These are phyloP conservation scores for Aelia acuminata DNA, from an alignment of 2,888 invertebrate species.

Conservation along the genomic window DNA sequence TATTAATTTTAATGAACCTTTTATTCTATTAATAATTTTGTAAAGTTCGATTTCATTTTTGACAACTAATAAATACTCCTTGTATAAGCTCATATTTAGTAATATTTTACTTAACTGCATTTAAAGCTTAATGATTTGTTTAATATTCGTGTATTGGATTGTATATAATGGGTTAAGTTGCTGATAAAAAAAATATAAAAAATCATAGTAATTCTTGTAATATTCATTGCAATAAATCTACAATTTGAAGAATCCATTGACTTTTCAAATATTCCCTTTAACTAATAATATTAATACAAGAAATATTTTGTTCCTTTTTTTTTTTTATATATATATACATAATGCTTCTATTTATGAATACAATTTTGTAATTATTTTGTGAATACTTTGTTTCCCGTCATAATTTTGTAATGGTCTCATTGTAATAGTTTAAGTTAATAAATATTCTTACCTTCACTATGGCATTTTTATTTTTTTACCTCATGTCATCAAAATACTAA, in stretches of 20 bases:
- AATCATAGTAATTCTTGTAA: not conserved
- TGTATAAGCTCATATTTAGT: constrained; percentile 27
- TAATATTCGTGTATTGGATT: constrained; percentile 1
- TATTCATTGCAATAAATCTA: not conserved
- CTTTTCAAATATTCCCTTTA: not conserved
- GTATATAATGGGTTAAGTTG: constrained; percentile 25
- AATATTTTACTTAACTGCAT: constrained; percentile 41
- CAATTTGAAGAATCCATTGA: not conserved
- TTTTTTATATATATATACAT: not conserved
- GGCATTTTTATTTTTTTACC: not conserved
- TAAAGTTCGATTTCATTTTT: constrained; percentile 32
- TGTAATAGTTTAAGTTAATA: constrained; percentile 50
- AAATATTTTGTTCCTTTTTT: not conserved
- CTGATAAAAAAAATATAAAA: not conserved
- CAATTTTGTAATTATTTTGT: constrained; percentile 51
- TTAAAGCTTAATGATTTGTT: constrained; percentile 44
- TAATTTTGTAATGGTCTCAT: constrained; percentile 55
- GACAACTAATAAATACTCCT: constrained; percentile 22
- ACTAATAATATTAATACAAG: constrained; percentile 22
- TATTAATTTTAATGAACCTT: constrained; percentile 9
- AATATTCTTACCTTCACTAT: constrained; percentile 47
- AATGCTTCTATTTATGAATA: constrained; percentile 45
- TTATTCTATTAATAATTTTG: constrained; percentile 38
- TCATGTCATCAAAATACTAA: too few relatives aligned
- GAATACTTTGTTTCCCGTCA: constrained; percentile 43